Evolutionary conservation across 2,888 invertebrate species (phyloP).

Genomic region (Tanytarsus gracilentus): DNA sequence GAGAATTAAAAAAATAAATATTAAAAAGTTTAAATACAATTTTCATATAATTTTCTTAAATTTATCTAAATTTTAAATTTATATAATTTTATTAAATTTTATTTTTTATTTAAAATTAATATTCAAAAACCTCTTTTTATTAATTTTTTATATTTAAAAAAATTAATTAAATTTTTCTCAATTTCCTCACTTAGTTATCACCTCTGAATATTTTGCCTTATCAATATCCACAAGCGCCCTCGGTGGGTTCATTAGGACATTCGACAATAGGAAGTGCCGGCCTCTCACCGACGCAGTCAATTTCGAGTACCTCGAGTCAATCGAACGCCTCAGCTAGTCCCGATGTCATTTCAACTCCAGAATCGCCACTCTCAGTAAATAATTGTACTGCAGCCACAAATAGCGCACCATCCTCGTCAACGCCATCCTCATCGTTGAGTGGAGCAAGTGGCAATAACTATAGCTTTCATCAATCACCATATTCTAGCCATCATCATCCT

Average conservation of each 20-base stretch:
- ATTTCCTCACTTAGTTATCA: slow-evolving; percentile 17
- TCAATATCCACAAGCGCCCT: slow-evolving; percentile 42
- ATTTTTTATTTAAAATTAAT: background rate
- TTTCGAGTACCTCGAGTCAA: slow-evolving; percentile 33
- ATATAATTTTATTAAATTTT: background rate
- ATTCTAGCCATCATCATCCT: slow-evolving; percentile 38
- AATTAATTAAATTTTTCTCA: background rate
- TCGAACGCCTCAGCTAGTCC: slow-evolving; percentile 14
- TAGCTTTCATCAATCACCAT: slow-evolving; percentile 35
- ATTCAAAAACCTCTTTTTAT: background rate
- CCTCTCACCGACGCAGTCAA: slow-evolving; percentile 40
- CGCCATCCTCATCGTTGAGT: background rate
- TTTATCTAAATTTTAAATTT: too few relatives aligned
- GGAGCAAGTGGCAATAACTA: slow-evolving; percentile 12
- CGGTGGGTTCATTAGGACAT: slow-evolving; percentile 37
- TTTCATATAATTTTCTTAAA: background rate
- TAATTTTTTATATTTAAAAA: background rate
- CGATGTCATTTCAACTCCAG: slow-evolving; percentile 24
- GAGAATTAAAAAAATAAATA: background rate
- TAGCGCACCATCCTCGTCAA: slow-evolving; percentile 8
- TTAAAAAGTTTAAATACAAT: background rate
- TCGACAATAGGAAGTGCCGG: slow-evolving; percentile 40
- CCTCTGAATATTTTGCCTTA: slow-evolving; percentile 30
- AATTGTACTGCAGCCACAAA: slow-evolving; percentile 5
- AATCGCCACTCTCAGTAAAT: slow-evolving; percentile 4